phyloP scores from a whole-genome alignment of 1,140 invertebrate species.

The Microplitis mediator region DNA sequence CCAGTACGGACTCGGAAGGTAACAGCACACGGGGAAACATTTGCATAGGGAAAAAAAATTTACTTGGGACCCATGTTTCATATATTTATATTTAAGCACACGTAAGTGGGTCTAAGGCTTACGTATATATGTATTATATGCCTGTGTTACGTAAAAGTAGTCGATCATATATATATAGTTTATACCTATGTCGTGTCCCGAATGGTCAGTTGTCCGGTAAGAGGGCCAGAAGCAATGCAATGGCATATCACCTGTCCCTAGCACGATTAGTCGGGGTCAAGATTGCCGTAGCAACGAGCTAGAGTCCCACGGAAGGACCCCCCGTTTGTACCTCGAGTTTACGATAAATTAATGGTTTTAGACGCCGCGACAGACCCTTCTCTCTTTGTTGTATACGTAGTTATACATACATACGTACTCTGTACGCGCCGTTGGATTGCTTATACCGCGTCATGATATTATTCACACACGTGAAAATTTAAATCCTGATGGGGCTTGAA shows the following conservation, averaged over 20 bases:
- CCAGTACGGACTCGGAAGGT: background rate
- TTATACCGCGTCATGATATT: background rate
- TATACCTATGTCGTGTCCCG: background rate
- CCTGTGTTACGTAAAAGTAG: background rate
- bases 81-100: background rate
- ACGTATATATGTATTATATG: background rate
- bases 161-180: background rate
- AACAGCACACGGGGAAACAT: slow-evolving; percentile 6
- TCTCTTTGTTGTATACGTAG: background rate
- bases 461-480: slow-evolving; percentile 12
- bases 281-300: slow-evolving; percentile 38
- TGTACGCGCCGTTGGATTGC: slow-evolving; percentile 4
- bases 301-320: slow-evolving; percentile 31
- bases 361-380: slow-evolving; percentile 11
- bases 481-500: background rate
- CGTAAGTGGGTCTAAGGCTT: background rate
- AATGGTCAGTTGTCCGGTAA: slow-evolving; percentile 15
- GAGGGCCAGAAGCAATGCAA: slow-evolving; percentile 29
- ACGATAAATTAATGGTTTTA: slow-evolving; percentile 57
- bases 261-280: slow-evolving; percentile 56
- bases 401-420: background rate
- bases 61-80: background rate
- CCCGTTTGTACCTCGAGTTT: slow-evolving; percentile 38
- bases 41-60: slow-evolving; percentile 16
- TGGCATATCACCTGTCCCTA: slow-evolving; percentile 48